A percentile compares a stretch with the other conserved stretches of the same genome.
Conservation (phyloP, 2,113 vertebrate genomes). For the Lampris megalopsis region DNA sequence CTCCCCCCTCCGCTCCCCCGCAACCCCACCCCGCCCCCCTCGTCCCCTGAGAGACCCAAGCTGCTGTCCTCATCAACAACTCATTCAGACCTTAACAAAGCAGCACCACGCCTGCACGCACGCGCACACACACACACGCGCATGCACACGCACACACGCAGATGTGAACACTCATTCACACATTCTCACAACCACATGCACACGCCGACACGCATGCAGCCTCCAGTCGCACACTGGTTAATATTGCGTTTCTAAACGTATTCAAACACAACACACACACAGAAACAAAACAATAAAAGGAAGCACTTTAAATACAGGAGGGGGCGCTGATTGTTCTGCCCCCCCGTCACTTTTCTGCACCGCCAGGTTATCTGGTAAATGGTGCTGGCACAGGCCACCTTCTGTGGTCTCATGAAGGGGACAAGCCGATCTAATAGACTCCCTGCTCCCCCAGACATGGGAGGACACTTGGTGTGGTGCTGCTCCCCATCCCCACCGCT, state of each 20-base stretch:
- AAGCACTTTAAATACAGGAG: neutral
- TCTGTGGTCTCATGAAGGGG: too few relatives aligned
- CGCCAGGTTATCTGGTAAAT: too few relatives aligned
- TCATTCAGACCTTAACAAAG: conserved; percentile 81
- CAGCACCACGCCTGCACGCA: conserved; percentile 61
- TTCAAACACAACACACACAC: conserved; percentile 23
- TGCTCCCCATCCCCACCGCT: neutral
- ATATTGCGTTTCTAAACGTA: conserved; percentile 24
- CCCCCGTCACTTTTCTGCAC: too few relatives aligned
- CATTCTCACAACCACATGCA: neutral
- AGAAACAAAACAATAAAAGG: conserved; percentile 6
- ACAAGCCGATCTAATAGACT: conserved; percentile 36
- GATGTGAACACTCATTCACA: too few relatives aligned
- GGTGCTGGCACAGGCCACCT: too few relatives aligned
- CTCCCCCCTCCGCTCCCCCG: conserved; percentile 34
- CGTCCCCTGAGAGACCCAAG: conserved; percentile 78
- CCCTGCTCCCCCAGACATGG: conserved; percentile 7
- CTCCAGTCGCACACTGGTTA: conserved; percentile 23
- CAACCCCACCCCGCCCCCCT: conserved; percentile 42
- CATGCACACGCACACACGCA: conserved; percentile 16
- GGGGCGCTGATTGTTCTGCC: too few relatives aligned
- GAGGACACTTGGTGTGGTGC: conserved; percentile 27
- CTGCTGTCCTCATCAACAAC: conserved; percentile 79
- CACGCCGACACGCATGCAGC: conserved; percentile 15
- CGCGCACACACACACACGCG: conserved; percentile 26